Evolutionary conservation across 2,888 invertebrate genomes (phyloP).

Genomic region (Xestia sexstrigata): DNA sequence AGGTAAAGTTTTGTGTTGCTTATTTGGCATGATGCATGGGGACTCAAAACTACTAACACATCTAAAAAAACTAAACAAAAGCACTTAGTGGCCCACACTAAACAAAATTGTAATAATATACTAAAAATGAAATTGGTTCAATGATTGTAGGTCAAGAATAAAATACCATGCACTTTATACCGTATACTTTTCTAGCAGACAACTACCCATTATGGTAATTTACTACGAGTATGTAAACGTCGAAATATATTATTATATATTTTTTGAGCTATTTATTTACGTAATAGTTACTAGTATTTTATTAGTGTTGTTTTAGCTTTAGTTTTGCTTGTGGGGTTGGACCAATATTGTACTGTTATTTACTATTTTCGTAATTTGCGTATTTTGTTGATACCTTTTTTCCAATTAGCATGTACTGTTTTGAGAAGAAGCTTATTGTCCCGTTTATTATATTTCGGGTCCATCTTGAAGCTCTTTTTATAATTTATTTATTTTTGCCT

Average conservation of each 20-base stretch:
- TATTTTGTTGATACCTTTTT: conserved; percentile 17
- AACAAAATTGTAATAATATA: conserved; percentile 61
- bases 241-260: conserved; percentile 34
- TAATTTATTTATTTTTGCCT: not conserved
- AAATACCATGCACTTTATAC: conserved; percentile 83
- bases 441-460: not conserved
- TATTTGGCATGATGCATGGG: conserved; percentile 86
- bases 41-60: conserved; percentile 68
- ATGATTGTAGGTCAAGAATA: conserved; percentile 71
- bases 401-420: conserved; percentile 49
- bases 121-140: conserved; percentile 43
- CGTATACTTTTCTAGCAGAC: conserved; percentile 17
- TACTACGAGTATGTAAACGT: conserved; percentile 42
- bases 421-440: not conserved
- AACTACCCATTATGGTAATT: conserved; percentile 23
- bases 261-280: conserved; percentile 33
- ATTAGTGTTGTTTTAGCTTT: conserved; percentile 45
- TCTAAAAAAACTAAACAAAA: conserved; percentile 66
- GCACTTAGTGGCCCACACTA: conserved; percentile 66
- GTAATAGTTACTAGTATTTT: conserved; percentile 24
- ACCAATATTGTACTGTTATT: conserved; percentile 29
- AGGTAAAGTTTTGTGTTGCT: conserved; percentile 90
- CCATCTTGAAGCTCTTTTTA: conserved; percentile 6
- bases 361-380: conserved; percentile 29
- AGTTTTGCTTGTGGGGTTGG: conserved; percentile 64